Conservation (phyloP, 1,140 invertebrate species). For the Campoletis sonorensis region DNA sequence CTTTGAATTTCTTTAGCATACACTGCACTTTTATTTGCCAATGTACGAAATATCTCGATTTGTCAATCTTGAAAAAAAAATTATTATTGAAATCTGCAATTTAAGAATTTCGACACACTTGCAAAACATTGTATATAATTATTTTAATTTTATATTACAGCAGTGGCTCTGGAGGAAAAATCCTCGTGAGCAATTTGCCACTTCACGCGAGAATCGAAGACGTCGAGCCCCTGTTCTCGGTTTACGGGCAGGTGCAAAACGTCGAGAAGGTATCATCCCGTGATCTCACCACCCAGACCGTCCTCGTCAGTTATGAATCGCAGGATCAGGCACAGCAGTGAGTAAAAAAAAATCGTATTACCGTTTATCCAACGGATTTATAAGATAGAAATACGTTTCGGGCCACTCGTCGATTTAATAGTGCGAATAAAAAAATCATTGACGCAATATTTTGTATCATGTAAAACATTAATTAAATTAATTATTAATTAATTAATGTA, state of each 20-base stretch:
- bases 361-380: too few species aligned
- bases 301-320: constrained; percentile 91
- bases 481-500: too few species aligned
- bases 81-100: neutral
- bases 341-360: constrained; percentile 74
- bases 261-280: constrained; percentile 89
- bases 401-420: too few species aligned
- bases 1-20: too few species aligned
- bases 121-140: constrained; percentile 49
- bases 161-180: constrained; percentile 85
- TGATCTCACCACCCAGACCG: constrained; percentile 86
- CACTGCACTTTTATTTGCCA: too few species aligned
- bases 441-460: too few species aligned
- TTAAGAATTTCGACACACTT: constrained; percentile 25
- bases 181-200: constrained; percentile 92
- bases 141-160: constrained; percentile 56
- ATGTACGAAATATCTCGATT: too few species aligned
- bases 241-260: constrained; percentile 88
- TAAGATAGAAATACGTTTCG: too few species aligned
- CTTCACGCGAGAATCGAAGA: constrained; percentile 88
- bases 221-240: constrained; percentile 87
- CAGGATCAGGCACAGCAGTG: constrained; percentile 93
- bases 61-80: too few species aligned
- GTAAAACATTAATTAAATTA: too few species aligned
- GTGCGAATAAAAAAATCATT: too few species aligned